A percentile compares a stretch with the other conserved stretches of the same genome.
phyloP scores from a whole-genome alignment of 2,888 invertebrate genomes.

The Emmelina monodactyla region DNA sequence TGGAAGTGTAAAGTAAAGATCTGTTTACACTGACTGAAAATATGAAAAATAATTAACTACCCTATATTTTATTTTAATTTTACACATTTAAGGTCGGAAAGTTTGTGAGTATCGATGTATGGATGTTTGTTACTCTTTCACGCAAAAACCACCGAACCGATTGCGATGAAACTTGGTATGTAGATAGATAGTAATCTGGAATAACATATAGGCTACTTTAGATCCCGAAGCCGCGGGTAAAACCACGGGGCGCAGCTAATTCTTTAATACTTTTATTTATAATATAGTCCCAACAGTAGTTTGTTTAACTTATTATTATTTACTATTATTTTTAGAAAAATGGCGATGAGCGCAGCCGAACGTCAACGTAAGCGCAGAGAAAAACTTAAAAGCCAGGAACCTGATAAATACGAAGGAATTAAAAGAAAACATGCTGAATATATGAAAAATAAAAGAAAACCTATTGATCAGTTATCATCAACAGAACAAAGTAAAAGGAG shows the following conservation, averaged over 20 bases:
- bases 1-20: constrained; percentile 4
- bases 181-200: no score
- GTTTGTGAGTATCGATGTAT: no score
- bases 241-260: no score
- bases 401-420: constrained; percentile 5
- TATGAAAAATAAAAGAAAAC: constrained; percentile 5
- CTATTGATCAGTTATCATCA: constrained; percentile 2
- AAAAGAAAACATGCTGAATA: constrained; percentile 6
- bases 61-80: neutral
- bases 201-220: no score
- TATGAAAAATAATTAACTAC: neutral
- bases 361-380: constrained; percentile 4
- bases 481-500: neutral
- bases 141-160: no score
- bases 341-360: constrained; percentile 3
- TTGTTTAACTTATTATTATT: neutral
- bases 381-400: constrained; percentile 6
- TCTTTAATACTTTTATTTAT: no score
- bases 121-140: no score
- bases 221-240: no score
- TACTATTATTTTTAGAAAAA: neutral
- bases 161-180: no score
- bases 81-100: neutral
- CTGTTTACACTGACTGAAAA: constrained; percentile 1
- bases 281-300: no score